A percentile compares a stretch with the other conserved stretches of the same genome.
Conservation (phyloP, 2,797 vertebrate species). For the Diceros bicornis region DNA sequence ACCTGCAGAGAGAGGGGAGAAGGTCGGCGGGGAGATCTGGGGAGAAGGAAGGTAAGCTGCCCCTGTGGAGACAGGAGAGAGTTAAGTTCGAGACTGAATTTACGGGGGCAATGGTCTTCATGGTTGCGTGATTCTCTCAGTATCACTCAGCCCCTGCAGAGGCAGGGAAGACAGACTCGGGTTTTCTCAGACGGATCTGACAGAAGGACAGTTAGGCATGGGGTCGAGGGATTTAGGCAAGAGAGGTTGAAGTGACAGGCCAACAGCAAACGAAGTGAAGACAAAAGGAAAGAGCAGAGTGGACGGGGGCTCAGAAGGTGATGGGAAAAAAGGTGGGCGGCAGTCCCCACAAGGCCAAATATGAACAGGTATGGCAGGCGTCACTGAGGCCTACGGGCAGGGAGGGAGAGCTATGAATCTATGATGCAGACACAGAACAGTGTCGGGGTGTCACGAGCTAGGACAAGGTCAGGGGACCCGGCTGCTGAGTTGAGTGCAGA, state of each 20-base stretch:
- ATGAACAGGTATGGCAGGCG: not conserved
- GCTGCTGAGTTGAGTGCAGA: not conserved
- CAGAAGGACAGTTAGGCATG: not conserved
- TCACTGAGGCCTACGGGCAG: not conserved
- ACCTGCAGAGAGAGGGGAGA: not conserved
- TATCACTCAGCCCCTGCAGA: not conserved
- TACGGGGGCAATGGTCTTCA: not conserved
- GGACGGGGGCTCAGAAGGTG: not conserved
- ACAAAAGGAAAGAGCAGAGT: not conserved
- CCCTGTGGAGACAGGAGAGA: not conserved
- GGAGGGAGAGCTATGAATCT: not conserved
- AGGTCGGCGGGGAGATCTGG: not conserved
- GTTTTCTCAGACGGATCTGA: not conserved
- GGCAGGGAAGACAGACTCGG: not conserved
- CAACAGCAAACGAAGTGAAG: not conserved
- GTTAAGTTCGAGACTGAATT: not conserved
- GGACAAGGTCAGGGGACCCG: not conserved
- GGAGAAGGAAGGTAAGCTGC: not conserved
- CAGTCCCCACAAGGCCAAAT: not conserved
- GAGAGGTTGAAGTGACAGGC: not conserved
- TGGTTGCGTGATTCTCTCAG: not conserved
- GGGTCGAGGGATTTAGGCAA: not conserved
- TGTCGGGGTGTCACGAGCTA: accelerated
- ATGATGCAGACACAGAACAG: not conserved
- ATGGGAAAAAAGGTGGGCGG: not conserved